phyloP scores from a whole-genome alignment of 2,888 invertebrate genomes.

The Andrena hattorfiana region DNA sequence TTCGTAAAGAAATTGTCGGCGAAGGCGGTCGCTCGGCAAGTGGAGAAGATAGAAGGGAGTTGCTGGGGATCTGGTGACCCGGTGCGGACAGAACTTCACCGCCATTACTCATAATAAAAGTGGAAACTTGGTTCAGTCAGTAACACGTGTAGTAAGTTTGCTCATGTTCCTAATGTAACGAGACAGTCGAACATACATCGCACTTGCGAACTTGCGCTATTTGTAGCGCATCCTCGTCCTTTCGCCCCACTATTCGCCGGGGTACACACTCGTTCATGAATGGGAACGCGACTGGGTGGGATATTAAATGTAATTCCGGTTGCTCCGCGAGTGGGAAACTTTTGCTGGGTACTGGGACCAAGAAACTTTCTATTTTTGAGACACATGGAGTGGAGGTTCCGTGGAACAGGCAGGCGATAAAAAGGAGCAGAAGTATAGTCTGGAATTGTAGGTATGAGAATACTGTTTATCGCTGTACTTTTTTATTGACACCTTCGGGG shows the following conservation, averaged over 20 bases:
- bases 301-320: too few relatives aligned
- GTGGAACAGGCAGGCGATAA: too few relatives aligned
- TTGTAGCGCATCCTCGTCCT: conserved; percentile 13
- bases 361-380: too few relatives aligned
- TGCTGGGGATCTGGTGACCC: conserved; percentile 1
- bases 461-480: too few relatives aligned
- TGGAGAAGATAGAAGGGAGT: neutral
- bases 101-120: conserved; percentile 46
- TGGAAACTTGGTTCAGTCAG: conserved; percentile 20
- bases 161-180: neutral
- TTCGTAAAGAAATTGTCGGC: neutral
- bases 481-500: too few relatives aligned
- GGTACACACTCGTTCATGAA: too few relatives aligned
- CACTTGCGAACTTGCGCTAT: conserved; percentile 43
- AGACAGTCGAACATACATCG: conserved; percentile 9
- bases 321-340: too few relatives aligned
- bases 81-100: conserved; percentile 8
- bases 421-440: too few relatives aligned
- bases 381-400: too few relatives aligned
- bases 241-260: neutral
- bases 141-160: conserved; percentile 11
- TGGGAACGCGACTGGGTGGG: too few relatives aligned
- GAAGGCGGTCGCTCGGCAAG: neutral
- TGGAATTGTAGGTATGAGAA: too few relatives aligned
- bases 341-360: too few relatives aligned